Evolutionary conservation across 2,113 vertebrate genomes (phyloP), one percentile per base, ranked within the genome.

Genomic region (Trematocara stigmaticum): DNA sequence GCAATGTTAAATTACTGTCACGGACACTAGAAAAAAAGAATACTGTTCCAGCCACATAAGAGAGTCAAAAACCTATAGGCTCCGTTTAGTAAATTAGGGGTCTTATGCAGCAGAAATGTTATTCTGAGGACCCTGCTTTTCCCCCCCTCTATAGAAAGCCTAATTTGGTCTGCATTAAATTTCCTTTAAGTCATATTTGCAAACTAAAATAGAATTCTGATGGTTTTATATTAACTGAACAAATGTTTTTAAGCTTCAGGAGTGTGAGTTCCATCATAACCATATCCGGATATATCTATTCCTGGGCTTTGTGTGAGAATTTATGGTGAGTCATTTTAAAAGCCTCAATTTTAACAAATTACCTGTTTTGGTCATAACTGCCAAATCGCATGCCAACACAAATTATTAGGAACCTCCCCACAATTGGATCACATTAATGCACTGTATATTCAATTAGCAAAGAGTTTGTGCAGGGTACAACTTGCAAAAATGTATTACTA

Each of bases 311-410:
- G 10, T 51, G 53, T 59, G 15, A 53, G 31, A 79, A 13, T 45
- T 76, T 49, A 76, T 6, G 2, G 53, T 74, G 23, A 90, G 84
- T 83, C 59, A 88, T 53, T 26, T 74, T 31, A 12, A 88, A 79
- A 61, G 66, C 20, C 20, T 85, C n/a, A 81, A 53, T 74, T 82
- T 78, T 5, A 80, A 93, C 79, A 90, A 88, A 90, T 87, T 53
- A 74, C 47, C 20, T 76, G 29, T 81, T 91, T 74, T 81, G 52
- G 84, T 87, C 47, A 35, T 40, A 79, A 69, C 64, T 82, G 78
- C 20, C 76, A 76, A 61, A 89, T 82, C 2, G 3, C 35, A 20
- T 79, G 55, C 85, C 76, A 88, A 57, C 69, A 79, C 52, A 49
- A 51, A 76, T 78, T 53, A 78, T 74, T 26, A 85, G 26, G 57